Evolutionary conservation across 2,113 vertebrate species (phyloP).

Genomic region (Xiphophorus couchianus): DNA sequence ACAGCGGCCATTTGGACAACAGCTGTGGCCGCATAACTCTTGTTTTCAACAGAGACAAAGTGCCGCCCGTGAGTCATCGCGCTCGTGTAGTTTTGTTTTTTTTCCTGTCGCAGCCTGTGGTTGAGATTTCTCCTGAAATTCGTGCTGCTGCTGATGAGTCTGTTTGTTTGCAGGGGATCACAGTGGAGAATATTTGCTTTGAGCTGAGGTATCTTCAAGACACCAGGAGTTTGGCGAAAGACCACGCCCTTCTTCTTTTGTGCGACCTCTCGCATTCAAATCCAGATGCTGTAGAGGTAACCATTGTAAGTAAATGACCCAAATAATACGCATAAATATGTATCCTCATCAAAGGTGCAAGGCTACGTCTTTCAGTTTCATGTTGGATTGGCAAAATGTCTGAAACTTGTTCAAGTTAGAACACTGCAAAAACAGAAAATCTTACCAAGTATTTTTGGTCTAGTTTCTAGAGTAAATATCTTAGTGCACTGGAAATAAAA

Average conservation of each 20-base stretch:
- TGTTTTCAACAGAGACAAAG: slow-evolving; percentile 87
- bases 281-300: slow-evolving; percentile 89
- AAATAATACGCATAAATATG: background rate
- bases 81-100: rapidly evolving
- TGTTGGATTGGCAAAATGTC: no score
- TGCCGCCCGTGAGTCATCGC: slow-evolving; percentile 84
- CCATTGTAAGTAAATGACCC: slow-evolving; percentile 85
- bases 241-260: slow-evolving; percentile 85
- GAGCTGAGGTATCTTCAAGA: slow-evolving; percentile 91
- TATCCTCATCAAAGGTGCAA: background rate
- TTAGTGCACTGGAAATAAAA: no score
- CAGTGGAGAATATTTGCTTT: slow-evolving; percentile 90
- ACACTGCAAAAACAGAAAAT: no score
- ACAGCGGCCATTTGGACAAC: slow-evolving; percentile 88
- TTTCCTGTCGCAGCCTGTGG: background rate
- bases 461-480: no score
- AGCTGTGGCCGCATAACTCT: slow-evolving; percentile 93
- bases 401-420: no score
- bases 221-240: slow-evolving; percentile 83
- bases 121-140: background rate
- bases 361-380: background rate
- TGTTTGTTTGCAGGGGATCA: slow-evolving; percentile 85
- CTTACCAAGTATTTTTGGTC: no score
- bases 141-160: slow-evolving; percentile 2
- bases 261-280: slow-evolving; percentile 87